Evolutionary conservation across 2,888 invertebrate species (phyloP).

Genomic region (Plagiodera versicolora): DNA sequence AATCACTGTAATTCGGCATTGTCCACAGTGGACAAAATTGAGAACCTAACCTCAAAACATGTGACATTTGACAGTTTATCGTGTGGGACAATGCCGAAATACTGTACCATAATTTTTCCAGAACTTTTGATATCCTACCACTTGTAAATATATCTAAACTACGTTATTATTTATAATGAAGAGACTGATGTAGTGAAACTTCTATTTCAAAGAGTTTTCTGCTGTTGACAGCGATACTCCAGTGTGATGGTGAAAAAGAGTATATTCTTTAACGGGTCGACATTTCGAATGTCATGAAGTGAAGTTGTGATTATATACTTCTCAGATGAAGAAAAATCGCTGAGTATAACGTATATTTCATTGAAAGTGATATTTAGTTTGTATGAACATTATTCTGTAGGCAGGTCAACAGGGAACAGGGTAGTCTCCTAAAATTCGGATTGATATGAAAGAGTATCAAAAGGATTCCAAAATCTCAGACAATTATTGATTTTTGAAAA

Average conservation of each 20-base stretch:
- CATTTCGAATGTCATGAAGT: background rate
- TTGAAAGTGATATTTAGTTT: constrained; percentile 14
- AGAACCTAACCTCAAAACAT: no score
- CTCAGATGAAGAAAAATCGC: background rate
- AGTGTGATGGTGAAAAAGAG: constrained; percentile 5
- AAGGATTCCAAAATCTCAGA: no score
- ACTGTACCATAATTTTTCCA: background rate
- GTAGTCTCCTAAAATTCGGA: no score
- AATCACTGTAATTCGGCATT: no score
- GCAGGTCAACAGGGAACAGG: background rate
- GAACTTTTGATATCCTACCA: background rate
- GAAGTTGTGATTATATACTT: no score
- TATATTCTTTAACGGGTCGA: constrained; percentile 4
- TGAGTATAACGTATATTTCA: background rate
- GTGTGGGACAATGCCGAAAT: background rate
- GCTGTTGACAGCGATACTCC: constrained; percentile 3
- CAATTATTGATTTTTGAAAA: no score
- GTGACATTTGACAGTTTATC: no score
- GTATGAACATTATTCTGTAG: constrained; percentile 7
- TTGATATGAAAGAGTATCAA: no score
- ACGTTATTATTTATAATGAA: constrained; percentile 1
- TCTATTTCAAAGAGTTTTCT: background rate
- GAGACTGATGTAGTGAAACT: constrained; percentile 13
- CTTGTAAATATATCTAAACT: constrained; percentile 11
- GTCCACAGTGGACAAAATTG: no score